Conservation (phyloP, 2,113 vertebrate species). For the Natator depressus region DNA sequence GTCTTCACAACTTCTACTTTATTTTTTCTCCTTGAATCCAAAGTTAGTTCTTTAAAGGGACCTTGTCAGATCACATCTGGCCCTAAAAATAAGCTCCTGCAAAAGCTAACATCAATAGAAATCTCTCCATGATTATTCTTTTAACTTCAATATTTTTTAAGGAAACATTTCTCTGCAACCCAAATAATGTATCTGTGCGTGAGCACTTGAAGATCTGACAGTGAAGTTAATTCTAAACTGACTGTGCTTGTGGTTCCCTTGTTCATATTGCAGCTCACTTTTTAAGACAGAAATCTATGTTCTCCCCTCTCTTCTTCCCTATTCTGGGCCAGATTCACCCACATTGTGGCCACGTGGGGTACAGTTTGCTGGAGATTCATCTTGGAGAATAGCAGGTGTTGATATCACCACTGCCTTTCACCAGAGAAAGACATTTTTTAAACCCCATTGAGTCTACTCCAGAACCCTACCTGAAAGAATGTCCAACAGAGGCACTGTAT, state of each 20-base stretch:
- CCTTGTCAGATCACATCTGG: not conserved
- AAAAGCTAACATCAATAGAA: not conserved
- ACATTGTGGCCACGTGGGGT: not conserved
- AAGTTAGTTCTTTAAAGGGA: conserved; percentile 33
- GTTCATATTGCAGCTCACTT: not conserved
- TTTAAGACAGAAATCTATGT: not conserved
- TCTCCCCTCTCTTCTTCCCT: not conserved
- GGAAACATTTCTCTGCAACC: not conserved
- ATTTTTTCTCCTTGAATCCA: conserved; percentile 2
- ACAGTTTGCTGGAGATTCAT: not conserved
- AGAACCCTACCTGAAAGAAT: not conserved
- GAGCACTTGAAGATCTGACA: not conserved
- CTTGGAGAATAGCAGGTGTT: too few species aligned
- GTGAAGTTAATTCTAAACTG: not conserved
- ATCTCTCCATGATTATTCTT: not conserved
- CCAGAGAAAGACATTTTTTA: not conserved
- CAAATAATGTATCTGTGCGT: not conserved
- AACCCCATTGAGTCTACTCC: not conserved
- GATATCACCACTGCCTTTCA: not conserved
- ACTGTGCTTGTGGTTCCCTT: not conserved
- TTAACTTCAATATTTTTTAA: not conserved
- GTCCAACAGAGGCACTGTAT: not conserved
- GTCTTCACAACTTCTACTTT: conserved; percentile 21
- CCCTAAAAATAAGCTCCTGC: conserved; percentile 34
- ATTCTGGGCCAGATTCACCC: not conserved